A percentile compares a stretch with the other conserved stretches of the same genome.
Conservation (phyloP, 2,797 vertebrate genomes). For the Corythornis leucogaster region DNA sequence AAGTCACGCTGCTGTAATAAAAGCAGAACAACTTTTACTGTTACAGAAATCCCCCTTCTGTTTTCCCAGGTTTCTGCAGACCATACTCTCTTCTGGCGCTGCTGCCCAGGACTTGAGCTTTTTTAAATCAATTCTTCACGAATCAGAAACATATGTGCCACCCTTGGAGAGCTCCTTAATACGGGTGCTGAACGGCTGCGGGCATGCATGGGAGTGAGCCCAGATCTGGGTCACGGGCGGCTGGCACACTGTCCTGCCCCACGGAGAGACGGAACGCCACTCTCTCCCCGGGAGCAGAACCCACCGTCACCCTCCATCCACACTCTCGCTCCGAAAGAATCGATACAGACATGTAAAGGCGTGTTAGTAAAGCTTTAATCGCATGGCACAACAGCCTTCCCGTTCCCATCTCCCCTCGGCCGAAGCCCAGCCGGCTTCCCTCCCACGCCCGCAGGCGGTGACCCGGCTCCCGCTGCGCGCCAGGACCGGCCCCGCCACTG, state of each 20-base stretch:
- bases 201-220: fast-evolving
- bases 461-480: neutral
- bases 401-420: fast-evolving
- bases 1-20: neutral
- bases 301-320: fast-evolving
- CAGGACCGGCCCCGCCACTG: neutral
- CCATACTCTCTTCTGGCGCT: fast-evolving
- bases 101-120: neutral
- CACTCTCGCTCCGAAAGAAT: fast-evolving
- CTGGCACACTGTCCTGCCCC: fast-evolving
- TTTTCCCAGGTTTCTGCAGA: neutral
- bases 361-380: neutral
- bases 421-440: neutral
- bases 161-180: neutral
- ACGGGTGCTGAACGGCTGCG: neutral
- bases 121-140: neutral
- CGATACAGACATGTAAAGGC: fast-evolving
- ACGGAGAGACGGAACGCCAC: neutral
- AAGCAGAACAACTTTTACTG: neutral
- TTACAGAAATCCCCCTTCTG: neutral
- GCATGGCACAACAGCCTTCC: fast-evolving
- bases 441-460: neutral
- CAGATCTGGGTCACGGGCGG: fast-evolving
- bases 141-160: neutral
- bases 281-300: neutral